These are phyloP conservation scores for Mimas tiliae DNA, from an alignment of 2,888 invertebrate genomes.

Conservation along the genomic window DNA sequence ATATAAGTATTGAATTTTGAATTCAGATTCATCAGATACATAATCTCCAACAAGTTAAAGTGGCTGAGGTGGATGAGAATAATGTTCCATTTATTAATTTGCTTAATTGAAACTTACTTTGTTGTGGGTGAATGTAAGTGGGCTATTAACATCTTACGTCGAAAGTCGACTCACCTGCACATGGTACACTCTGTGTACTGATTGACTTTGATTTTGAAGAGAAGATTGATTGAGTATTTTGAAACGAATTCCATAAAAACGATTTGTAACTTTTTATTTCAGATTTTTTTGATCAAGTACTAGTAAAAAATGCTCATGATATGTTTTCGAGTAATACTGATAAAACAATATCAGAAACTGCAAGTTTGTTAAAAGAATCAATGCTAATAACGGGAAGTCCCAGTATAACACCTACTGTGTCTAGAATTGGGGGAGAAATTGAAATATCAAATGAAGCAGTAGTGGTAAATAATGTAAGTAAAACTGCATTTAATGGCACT, in stretches of 20 bases:
- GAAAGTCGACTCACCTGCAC: too few relatives aligned
- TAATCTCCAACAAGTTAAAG: too few relatives aligned
- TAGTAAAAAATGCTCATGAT: conserved; percentile 28
- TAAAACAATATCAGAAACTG: conserved; percentile 68
- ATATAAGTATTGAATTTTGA: too few relatives aligned
- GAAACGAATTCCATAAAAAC: not conserved
- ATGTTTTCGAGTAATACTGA: conserved; percentile 33
- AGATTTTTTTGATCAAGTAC: not conserved
- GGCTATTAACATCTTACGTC: too few relatives aligned
- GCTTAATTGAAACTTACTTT: too few relatives aligned
- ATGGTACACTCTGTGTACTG: too few relatives aligned
- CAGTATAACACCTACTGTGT: conserved; percentile 56
- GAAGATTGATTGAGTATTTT: too few relatives aligned
- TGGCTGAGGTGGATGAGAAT: too few relatives aligned
- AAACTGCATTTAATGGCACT: conserved; percentile 27
- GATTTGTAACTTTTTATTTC: not conserved
- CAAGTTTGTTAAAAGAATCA: conserved; percentile 70
- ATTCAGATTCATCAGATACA: too few relatives aligned
- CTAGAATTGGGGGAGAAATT: conserved; percentile 51
- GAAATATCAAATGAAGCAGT: conserved; percentile 40
- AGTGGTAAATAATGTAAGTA: conserved; percentile 29
- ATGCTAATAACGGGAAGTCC: conserved; percentile 66
- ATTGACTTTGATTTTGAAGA: too few relatives aligned
- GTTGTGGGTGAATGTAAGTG: too few relatives aligned
- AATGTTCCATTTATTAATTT: too few relatives aligned